phyloP scores from a whole-genome alignment of 2,113 vertebrate species.

The Murina feae region DNA sequence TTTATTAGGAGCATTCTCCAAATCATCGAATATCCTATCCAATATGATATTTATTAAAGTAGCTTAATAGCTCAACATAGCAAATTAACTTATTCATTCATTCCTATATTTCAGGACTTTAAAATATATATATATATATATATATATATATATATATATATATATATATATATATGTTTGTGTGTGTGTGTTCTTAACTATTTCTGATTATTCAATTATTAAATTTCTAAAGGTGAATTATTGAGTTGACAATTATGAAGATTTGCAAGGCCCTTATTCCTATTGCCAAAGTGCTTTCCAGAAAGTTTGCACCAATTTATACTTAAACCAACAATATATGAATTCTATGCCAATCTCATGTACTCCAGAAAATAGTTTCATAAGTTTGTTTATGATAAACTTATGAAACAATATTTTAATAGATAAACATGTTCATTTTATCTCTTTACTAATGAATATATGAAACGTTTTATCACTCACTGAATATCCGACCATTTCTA shows the following conservation, averaged over 20 bases:
- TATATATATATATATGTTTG: too few relatives aligned
- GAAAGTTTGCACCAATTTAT: background rate
- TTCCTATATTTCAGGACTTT: background rate
- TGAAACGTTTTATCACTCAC: background rate
- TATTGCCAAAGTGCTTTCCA: background rate
- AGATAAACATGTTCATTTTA: background rate
- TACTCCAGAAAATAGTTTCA: background rate
- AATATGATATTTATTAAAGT: background rate
- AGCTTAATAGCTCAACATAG: background rate
- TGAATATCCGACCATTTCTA: background rate
- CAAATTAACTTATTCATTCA: background rate
- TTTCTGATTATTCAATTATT: conserved; percentile 18
- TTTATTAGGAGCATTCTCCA: background rate
- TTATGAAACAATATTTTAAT: too few relatives aligned
- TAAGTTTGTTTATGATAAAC: background rate
- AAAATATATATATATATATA: background rate
- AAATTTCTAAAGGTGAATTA: background rate
- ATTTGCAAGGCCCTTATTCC: background rate
- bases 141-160: too few relatives aligned
- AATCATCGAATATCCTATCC: conserved; percentile 3
- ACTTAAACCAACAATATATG: background rate
- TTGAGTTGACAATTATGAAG: background rate
- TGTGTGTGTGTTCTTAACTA: background rate
- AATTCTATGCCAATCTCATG: background rate
- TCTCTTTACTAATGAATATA: background rate